Base-by-base conservation (phyloP, 2,888 invertebrate species). In the Apocheima hispidaria region DNA sequence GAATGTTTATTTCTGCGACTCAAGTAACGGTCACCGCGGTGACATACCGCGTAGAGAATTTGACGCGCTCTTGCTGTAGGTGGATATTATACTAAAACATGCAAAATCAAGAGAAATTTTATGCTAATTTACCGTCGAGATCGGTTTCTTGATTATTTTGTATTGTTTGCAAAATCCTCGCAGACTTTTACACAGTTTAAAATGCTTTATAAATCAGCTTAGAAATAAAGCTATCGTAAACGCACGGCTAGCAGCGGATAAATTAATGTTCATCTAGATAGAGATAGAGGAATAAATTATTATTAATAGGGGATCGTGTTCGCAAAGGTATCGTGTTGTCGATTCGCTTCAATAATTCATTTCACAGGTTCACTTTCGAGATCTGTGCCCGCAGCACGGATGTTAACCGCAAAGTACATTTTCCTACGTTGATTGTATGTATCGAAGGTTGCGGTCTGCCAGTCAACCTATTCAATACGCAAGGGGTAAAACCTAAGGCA, bases 301-400 rank as follows among this genome's bases (percentile, higher is more conserved):
- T 72, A 77, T 75, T 71, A 76, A 80, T 78, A 72, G 70, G 60
- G 67, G 79, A 83, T 84, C 79, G 71, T 80, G 78, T 86, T 83
- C 80, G 74, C 81, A 76, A 73, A 75, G n/a, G 82, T 87, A 84
- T 86, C 86, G 75, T 75, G 79, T 88, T 80, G 78, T 82, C 77
- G 87, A 83, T 82, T 81, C 85, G 89, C 87, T 86, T 91, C 86
- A 86, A 81, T 90, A 87, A 83, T 76, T 88, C 86, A 90, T 90
- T 89, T 90, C 89, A 83, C 88, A 86, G 85, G 87, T 88, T 90
- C 87, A 80, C 90, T 90, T 90, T 91, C 91, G 77, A 84, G 87
- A 84, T 83, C 82, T 72, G 73, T 73, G 79, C 78, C 81, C 78
- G 77, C 74, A 81, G 82, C 79, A 74, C 81, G 84, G 83, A 86